A percentile compares a stretch with the other conserved stretches of the same genome.
phyloP scores from a whole-genome alignment of 2,888 invertebrate species.

The Pharmacophagus antenor region DNA sequence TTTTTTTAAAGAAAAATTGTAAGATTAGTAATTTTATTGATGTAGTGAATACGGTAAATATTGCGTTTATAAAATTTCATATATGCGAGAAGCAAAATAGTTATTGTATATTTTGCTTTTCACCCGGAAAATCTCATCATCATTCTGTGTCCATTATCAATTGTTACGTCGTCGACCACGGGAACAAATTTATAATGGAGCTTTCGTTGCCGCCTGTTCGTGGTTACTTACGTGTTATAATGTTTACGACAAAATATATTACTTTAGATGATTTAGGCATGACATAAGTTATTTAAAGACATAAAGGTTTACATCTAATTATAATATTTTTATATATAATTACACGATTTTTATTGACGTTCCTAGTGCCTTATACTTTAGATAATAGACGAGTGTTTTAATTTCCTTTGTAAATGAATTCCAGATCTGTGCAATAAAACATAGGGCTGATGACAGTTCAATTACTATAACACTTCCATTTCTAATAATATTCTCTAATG shows the following conservation, averaged over 20 bases:
- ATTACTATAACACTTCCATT: not conserved
- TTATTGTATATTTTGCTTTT: not conserved
- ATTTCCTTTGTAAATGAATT: not conserved
- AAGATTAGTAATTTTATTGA: too few species aligned
- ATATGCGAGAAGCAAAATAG: too few species aligned
- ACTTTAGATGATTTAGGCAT: not conserved
- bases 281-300: not conserved
- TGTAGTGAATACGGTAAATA: too few species aligned
- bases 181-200: conserved; percentile 24
- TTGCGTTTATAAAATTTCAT: too few species aligned
- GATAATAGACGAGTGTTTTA: not conserved
- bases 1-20: too few species aligned
- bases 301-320: not conserved
- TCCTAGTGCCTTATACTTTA: too few species aligned
- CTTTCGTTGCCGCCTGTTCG: conserved; percentile 6
- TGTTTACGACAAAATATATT: not conserved
- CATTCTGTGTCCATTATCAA: conserved; percentile 24
- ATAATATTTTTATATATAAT: too few species aligned
- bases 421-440: not conserved
- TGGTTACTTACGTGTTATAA: not conserved
- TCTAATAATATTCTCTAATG: not conserved
- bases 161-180: conserved; percentile 13
- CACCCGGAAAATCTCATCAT: conserved; percentile 10
- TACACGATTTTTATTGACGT: not conserved
- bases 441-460: not conserved